Conservation (phyloP, 2,113 vertebrate species). For the cat (Felis catus) region DNA sequence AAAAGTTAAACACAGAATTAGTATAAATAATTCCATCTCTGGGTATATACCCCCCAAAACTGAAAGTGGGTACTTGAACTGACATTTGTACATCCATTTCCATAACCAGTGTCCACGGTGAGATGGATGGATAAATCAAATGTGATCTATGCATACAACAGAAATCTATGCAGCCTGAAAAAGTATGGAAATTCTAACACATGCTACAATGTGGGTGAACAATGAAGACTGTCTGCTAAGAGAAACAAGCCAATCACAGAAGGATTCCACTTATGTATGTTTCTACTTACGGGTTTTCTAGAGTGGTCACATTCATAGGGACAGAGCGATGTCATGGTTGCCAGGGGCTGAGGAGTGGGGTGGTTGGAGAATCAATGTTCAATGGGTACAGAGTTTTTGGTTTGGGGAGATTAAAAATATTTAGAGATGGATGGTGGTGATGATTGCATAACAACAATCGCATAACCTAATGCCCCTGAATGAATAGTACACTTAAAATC, state of each 20-base stretch:
- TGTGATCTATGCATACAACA: neutral
- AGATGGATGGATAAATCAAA: neutral
- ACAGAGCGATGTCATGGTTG: neutral
- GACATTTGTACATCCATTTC: neutral
- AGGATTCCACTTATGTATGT: too few relatives aligned
- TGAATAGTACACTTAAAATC: neutral
- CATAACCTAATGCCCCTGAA: neutral
- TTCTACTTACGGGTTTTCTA: neutral
- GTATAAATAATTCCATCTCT: neutral
- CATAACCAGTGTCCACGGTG: neutral
- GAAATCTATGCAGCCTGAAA: neutral
- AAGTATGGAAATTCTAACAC: neutral
- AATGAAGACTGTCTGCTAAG: neutral
- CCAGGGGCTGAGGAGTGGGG: rapidly evolving
- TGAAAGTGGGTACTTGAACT: neutral
- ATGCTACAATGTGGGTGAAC: neutral
- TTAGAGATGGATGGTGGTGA: neutral
- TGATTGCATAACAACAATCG: neutral
- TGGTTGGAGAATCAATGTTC: rapidly evolving
- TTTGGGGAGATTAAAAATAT: neutral
- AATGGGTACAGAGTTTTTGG: neutral
- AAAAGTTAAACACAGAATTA: neutral
- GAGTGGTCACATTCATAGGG: neutral
- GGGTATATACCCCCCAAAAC: neutral
- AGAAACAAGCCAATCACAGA: neutral